Percentiles rank a stretch among this genome's conserved stretches.
phyloP scores from a whole-genome alignment of 2,888 invertebrate genomes.

The Chirona hameri region DNA sequence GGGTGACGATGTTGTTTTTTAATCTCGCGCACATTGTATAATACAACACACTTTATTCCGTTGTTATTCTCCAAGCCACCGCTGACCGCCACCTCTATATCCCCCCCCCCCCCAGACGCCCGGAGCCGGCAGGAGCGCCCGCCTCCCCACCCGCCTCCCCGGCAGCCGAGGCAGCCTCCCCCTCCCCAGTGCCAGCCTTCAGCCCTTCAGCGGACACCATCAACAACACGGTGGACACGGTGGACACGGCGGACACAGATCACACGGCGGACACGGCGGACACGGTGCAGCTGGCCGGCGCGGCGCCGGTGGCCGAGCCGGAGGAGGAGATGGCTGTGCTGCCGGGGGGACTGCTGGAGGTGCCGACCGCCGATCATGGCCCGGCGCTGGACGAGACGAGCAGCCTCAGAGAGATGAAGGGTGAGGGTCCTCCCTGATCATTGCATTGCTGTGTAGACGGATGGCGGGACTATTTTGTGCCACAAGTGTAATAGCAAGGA shows the following conservation, averaged over 20 bases:
- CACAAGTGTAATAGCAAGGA: too few relatives aligned
- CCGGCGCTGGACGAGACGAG: not conserved
- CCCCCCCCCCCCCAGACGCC: not conserved
- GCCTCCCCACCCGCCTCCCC: not conserved
- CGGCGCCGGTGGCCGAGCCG: not conserved
- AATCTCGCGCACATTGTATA: too few relatives aligned
- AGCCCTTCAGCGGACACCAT: not conserved
- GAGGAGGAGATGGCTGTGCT: constrained; percentile 6
- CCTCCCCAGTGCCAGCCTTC: not conserved
- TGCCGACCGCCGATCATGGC: not conserved
- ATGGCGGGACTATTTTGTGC: too few relatives aligned
- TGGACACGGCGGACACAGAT: not conserved
- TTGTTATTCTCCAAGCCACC: too few relatives aligned
- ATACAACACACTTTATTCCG: too few relatives aligned
- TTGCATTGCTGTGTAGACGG: not conserved
- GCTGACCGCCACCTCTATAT: not conserved
- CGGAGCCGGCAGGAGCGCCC: not conserved
- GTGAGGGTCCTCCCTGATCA: not conserved
- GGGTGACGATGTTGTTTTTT: too few relatives aligned
- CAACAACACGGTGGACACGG: not conserved
- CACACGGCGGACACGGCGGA: not conserved
- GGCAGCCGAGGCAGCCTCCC: not conserved
- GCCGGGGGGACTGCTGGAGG: constrained; percentile 24
- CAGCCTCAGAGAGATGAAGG: not conserved
- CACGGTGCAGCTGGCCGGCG: not conserved